Evolutionary conservation across 1,140 invertebrate species (phyloP), one percentile per base, ranked within the genome.

Genomic region (Bradysia coprophila): DNA sequence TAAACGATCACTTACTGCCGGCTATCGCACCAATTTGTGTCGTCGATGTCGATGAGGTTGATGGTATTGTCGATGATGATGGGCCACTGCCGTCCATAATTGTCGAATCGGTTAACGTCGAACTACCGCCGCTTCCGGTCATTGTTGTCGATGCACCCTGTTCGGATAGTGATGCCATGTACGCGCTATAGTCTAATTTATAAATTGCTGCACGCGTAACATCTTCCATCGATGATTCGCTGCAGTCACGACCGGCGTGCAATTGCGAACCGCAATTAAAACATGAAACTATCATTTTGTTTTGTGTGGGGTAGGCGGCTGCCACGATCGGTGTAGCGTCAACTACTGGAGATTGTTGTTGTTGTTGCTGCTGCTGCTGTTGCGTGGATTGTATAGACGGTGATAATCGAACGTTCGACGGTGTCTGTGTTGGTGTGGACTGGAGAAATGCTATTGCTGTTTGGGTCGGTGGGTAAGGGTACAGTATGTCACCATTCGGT

Each of bases 151-250:
- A 41, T 23, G 50, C 41, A 24, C 34, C 46, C 40, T 20, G 46
- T 20, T 19, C 42, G 16, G 49, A 28, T 21, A 38, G 21, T 37
- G 43, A 22, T 19, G 51, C 44, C 24, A 64, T 58, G 9, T 62
- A 61, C 34, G 61, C 46, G 44, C 63, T 66, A 55, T 71, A 75
- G 51, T 74, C 72, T 23, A 76, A 55, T 55, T 69, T 71, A 50
- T 75, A 77, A 41, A 66, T 66, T 41, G 71, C 71, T 37, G 69
- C 71, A 43, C 73, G 68, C 9, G 81, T 86, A 54, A 88, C 76
- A 59, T 88, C 83, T 55, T 92, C 86, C 71, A 90, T 86, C 6
- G 81, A 84, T 41, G 76, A 75, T 55, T 87, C 83, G 47, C 79
- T 78, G 57, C 88, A 93, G 28, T 90, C 86, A 44, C 69, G 62